phyloP scores from a whole-genome alignment of 2,113 vertebrate species.

The Dipodomys spectabilis region DNA sequence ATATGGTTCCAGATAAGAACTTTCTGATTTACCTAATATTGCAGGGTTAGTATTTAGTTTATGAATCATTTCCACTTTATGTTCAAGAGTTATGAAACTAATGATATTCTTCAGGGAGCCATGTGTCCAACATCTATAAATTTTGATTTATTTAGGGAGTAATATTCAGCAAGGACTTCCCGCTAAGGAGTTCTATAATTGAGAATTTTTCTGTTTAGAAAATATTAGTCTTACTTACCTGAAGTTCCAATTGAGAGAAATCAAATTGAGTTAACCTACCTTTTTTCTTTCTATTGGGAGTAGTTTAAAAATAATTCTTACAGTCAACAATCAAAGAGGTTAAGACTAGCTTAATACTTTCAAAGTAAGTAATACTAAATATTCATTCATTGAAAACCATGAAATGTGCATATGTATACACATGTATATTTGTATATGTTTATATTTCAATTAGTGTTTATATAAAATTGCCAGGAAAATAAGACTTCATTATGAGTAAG shows the following conservation, averaged over 20 bases:
- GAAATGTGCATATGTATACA: not conserved
- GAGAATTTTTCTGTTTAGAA: too few species aligned
- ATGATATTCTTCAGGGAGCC: not conserved
- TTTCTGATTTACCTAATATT: not conserved
- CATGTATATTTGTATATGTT: not conserved
- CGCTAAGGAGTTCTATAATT: too few species aligned
- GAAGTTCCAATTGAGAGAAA: too few species aligned
- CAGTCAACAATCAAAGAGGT: not conserved
- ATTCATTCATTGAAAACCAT: not conserved
- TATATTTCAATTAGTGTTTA: not conserved
- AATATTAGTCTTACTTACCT: too few species aligned
- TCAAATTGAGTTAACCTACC: too few species aligned
- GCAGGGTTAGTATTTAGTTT: not conserved
- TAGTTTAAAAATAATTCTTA: not conserved
- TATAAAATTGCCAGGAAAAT: slow-evolving; percentile 8
- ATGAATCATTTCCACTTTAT: not conserved
- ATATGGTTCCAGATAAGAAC: not conserved
- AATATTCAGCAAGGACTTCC: too few species aligned
- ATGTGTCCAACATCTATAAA: not conserved
- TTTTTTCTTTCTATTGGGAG: too few species aligned
- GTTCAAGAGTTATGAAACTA: not conserved
- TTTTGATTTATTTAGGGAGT: too few species aligned
- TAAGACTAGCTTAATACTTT: not conserved
- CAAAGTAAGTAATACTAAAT: not conserved
- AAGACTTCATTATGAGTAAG: not conserved